Evolutionary conservation across 2,113 vertebrate genomes (phyloP).

Genomic region (Cyrtonyx montezumae): DNA sequence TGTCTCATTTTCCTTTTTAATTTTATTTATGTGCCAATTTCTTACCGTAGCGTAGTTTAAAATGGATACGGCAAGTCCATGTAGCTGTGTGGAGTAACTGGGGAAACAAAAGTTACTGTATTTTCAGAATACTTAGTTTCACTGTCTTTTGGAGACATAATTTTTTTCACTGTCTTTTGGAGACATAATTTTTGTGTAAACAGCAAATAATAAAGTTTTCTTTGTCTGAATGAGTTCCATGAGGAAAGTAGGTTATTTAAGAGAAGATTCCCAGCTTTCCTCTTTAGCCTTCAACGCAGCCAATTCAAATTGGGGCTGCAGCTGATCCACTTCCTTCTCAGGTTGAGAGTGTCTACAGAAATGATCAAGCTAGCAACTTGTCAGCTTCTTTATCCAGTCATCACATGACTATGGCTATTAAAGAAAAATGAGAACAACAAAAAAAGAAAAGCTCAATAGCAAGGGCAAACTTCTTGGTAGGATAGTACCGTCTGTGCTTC

Average conservation of each 20-base stretch:
- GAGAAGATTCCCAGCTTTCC: slow-evolving; percentile 10
- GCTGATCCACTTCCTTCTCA: neutral
- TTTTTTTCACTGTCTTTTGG: neutral
- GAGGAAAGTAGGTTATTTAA: slow-evolving; percentile 17
- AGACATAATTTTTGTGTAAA: neutral
- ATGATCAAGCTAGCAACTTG: neutral
- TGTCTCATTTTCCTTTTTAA: neutral
- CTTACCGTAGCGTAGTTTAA: neutral
- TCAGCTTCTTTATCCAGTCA: neutral
- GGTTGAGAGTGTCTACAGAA: neutral
- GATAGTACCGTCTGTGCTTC: slow-evolving; percentile 3
- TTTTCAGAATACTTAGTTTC: slow-evolving; percentile 23
- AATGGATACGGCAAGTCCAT: neutral
- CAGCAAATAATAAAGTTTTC: slow-evolving; percentile 26
- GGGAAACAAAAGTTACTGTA: neutral
- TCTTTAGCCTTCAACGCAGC: neutral
- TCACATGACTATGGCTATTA: neutral
- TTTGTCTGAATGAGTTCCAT: neutral
- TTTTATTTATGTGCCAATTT: neutral
- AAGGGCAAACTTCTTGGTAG: slow-evolving; percentile 16
- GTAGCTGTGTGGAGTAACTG: neutral
- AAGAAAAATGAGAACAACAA: neutral
- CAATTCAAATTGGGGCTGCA: neutral
- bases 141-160: neutral
- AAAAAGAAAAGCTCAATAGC: neutral